These are phyloP conservation scores for Apeira syringaria DNA, from an alignment of 2,888 invertebrate genomes.

Conservation along the genomic window DNA sequence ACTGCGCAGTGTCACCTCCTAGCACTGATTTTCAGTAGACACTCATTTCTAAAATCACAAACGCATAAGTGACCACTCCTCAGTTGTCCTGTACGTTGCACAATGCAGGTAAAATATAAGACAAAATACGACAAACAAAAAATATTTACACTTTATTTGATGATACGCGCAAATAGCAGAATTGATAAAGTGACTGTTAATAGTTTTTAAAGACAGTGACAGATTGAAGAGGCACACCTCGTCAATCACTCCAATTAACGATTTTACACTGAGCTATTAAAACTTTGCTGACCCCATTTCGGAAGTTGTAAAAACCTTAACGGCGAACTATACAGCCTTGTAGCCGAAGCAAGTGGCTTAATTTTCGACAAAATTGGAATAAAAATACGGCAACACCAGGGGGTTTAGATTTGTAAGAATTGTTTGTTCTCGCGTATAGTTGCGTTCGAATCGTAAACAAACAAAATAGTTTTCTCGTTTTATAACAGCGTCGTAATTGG, in stretches of 20 bases:
- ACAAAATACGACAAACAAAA: too few species aligned
- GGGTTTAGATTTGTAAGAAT: slow-evolving; percentile 4
- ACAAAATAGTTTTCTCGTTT: slow-evolving; percentile 12
- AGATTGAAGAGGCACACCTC: slow-evolving; percentile 49
- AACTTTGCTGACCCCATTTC: slow-evolving; percentile 55
- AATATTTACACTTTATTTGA: too few species aligned
- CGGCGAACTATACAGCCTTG: slow-evolving; percentile 29
- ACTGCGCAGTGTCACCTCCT: too few species aligned
- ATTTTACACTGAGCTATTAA: slow-evolving; percentile 62
- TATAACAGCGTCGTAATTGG: slow-evolving; percentile 12
- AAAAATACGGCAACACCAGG: slow-evolving; percentile 20
- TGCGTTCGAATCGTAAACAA: slow-evolving; percentile 5
- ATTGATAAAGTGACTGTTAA: slow-evolving; percentile 24
- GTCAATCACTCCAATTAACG: slow-evolving; percentile 63
- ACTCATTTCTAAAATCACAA: too few species aligned
- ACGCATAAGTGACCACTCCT: too few species aligned
- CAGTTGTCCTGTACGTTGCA: too few species aligned
- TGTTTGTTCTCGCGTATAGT: slow-evolving; percentile 14
- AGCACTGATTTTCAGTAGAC: too few species aligned
- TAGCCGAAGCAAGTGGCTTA: slow-evolving; percentile 24
- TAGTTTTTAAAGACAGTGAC: slow-evolving; percentile 40
- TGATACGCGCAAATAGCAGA: too few species aligned
- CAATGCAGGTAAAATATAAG: too few species aligned
- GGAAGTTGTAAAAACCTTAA: slow-evolving; percentile 48
- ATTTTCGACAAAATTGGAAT: slow-evolving; percentile 18